These are phyloP conservation scores for Phrixothrix hirtus DNA, from an alignment of 2,888 invertebrate genomes.

Conservation along the genomic window DNA sequence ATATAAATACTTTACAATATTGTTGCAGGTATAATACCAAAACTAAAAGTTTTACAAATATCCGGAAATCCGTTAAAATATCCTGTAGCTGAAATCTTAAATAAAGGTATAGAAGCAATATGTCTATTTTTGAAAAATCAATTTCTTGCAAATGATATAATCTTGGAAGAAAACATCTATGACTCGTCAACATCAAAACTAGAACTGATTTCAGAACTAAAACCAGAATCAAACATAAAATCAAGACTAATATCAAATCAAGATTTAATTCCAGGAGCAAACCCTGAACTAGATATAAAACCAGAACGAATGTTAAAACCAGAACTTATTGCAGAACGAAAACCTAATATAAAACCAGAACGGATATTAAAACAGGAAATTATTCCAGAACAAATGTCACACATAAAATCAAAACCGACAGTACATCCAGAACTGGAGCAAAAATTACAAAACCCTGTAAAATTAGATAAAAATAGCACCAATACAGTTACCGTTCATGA, in stretches of 20 bases:
- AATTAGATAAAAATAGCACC: not conserved
- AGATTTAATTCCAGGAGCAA: too few relatives aligned
- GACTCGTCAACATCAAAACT: not conserved
- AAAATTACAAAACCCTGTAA: too few relatives aligned
- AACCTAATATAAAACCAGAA: too few relatives aligned
- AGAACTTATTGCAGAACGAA: not conserved
- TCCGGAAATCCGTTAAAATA: constrained; percentile 65
- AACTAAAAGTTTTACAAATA: constrained; percentile 65
- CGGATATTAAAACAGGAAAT: not conserved
- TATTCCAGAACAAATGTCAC: not conserved
- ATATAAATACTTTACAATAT: too few relatives aligned
- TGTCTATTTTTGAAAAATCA: constrained; percentile 45
- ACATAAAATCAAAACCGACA: not conserved
- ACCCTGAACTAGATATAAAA: too few relatives aligned
- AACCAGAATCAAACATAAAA: not conserved
- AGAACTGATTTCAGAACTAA: not conserved
- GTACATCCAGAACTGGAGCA: too few relatives aligned
- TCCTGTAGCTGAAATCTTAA: constrained; percentile 61
- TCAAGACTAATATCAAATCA: not conserved
- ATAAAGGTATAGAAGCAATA: constrained; percentile 56
- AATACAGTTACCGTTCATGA: not conserved
- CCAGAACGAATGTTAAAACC: not conserved
- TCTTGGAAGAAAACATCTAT: not conserved
- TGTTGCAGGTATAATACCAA: constrained; percentile 58
- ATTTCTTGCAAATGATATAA: constrained; percentile 12